Conservation (phyloP, 2,797 vertebrate genomes). For the Capromys pilorides region DNA sequence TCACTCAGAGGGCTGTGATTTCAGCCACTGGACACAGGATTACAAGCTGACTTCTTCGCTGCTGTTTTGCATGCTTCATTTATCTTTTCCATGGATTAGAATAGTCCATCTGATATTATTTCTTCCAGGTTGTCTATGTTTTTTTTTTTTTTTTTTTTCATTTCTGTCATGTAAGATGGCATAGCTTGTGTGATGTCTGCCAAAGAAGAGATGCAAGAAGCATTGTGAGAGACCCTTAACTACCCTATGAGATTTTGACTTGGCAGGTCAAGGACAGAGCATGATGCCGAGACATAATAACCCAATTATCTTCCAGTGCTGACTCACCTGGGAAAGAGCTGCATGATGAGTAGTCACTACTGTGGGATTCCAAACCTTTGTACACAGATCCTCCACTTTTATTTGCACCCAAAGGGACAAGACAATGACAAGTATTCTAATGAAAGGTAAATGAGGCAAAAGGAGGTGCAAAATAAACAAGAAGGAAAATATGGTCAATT, state of each 20-base stretch:
- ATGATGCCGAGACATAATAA: slow-evolving; percentile 43
- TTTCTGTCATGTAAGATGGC: slow-evolving; percentile 24
- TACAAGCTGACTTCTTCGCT: slow-evolving; percentile 1
- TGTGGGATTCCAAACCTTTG: background rate
- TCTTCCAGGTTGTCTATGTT: background rate
- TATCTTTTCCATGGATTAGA: background rate
- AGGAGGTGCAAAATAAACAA: background rate
- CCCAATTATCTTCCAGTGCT: slow-evolving; percentile 46
- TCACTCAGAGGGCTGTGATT: background rate
- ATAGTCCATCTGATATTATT: background rate
- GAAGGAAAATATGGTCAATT: background rate
- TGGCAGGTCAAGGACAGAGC: slow-evolving; percentile 14
- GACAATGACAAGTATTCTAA: slow-evolving; percentile 13
- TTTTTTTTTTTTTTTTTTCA: background rate
- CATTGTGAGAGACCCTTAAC: slow-evolving; percentile 54
- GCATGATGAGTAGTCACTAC: background rate
- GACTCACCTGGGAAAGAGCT: slow-evolving; percentile 11
- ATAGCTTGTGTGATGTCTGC: background rate
- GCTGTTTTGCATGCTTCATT: background rate
- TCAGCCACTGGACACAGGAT: slow-evolving; percentile 5
- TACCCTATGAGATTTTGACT: slow-evolving; percentile 16
- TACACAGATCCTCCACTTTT: background rate
- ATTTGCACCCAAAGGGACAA: slow-evolving; percentile 22
- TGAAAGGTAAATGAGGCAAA: background rate
- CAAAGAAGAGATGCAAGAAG: slow-evolving; percentile 56